phyloP scores from a whole-genome alignment of 2,888 invertebrate species.

The Cordylochernes scorpioides region DNA sequence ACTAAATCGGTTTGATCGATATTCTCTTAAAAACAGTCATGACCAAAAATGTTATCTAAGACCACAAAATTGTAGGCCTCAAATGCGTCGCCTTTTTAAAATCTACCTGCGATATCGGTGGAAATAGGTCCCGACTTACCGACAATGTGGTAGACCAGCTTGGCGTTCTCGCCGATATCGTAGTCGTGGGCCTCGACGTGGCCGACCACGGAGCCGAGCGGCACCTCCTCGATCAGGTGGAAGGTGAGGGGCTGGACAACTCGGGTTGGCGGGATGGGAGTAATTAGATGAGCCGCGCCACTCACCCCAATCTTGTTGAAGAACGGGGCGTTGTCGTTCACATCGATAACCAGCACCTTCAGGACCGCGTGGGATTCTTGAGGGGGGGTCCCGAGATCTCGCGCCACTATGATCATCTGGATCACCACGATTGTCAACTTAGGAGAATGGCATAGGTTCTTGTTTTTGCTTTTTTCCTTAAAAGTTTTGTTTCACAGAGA shows the following conservation, averaged over 20 bases:
- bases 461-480: too few species aligned
- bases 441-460: too few species aligned
- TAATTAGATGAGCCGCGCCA: not conserved
- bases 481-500: too few species aligned
- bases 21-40: not conserved
- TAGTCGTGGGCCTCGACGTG: slow-evolving; percentile 40
- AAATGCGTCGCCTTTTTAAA: too few species aligned
- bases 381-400: slow-evolving; percentile 43
- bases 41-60: slow-evolving; percentile 5
- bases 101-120: too few species aligned
- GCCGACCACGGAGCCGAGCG: slow-evolving; percentile 37
- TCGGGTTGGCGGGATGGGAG: slow-evolving; percentile 20
- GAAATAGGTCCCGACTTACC: too few species aligned
- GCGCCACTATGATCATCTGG: too few species aligned
- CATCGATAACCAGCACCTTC: slow-evolving; percentile 38
- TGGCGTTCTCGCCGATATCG: slow-evolving; percentile 44
- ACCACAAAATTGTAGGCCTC: too few species aligned
- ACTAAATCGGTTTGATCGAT: not conserved
- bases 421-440: too few species aligned
- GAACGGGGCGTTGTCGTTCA: slow-evolving; percentile 49
- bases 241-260: slow-evolving; percentile 37
- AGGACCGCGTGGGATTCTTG: slow-evolving; percentile 44
- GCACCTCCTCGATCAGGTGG: slow-evolving; percentile 36
- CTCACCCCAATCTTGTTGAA: slow-evolving; percentile 34
- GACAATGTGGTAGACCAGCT: slow-evolving; percentile 41